phyloP scores from a whole-genome alignment of 2,888 invertebrate species.

The Acronicta psi region DNA sequence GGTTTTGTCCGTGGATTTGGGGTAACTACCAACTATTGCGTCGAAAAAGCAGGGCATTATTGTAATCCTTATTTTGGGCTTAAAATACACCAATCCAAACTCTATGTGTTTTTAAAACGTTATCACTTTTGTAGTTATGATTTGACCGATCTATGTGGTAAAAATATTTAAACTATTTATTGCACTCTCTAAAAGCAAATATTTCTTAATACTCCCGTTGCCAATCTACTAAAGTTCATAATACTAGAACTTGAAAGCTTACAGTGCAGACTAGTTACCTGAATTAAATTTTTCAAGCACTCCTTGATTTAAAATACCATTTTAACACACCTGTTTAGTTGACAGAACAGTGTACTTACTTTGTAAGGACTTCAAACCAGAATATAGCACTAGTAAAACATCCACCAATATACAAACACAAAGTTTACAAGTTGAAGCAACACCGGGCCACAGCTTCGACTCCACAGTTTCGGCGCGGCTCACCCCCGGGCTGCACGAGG shows the following conservation, averaged over 20 bases:
- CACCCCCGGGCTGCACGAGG: slow-evolving; percentile 38
- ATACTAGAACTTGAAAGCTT: too few species aligned
- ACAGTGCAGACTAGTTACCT: too few species aligned
- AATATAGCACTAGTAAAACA: background rate
- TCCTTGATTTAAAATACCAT: too few species aligned
- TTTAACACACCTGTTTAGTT: too few species aligned
- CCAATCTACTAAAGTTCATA: too few species aligned
- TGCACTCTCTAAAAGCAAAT: background rate
- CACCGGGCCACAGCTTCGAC: slow-evolving; percentile 6
- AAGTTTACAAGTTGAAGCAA: background rate
- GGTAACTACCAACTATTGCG: slow-evolving; percentile 13
- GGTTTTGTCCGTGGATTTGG: slow-evolving; percentile 33
- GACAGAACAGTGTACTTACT: background rate
- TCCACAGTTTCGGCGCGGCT: background rate
- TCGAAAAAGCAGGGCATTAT: background rate
- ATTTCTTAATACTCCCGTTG: background rate
- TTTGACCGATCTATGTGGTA: background rate
- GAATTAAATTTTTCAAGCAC: too few species aligned
- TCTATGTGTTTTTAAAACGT: too few species aligned
- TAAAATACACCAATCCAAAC: too few species aligned
- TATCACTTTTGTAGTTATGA: too few species aligned
- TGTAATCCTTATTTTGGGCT: background rate
- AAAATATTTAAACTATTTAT: background rate
- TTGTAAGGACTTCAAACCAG: background rate
- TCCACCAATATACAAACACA: background rate